Evolutionary conservation across 2,888 invertebrate genomes (phyloP).

Genomic region (Aspidiotus destructor): DNA sequence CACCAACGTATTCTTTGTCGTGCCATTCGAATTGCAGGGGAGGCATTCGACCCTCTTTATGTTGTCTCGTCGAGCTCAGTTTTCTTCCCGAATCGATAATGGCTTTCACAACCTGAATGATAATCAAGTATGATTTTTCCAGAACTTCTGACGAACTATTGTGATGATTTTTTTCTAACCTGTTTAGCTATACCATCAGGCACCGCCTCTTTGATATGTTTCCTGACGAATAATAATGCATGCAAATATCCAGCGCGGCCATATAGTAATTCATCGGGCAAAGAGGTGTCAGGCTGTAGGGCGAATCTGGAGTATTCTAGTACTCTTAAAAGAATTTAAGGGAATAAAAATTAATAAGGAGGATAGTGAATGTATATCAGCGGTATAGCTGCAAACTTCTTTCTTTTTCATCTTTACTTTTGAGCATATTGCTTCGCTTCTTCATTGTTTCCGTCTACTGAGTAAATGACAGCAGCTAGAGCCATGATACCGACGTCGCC

Average conservation of each 20-base stretch:
- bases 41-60: constrained; percentile 45
- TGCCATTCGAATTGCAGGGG: constrained; percentile 83
- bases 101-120: constrained; percentile 28
- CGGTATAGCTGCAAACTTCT: neutral
- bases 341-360: constrained; percentile 26
- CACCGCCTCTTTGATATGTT: constrained; percentile 6
- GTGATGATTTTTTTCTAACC: neutral
- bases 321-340: constrained; percentile 22
- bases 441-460: constrained; percentile 46
- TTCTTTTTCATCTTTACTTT: constrained; percentile 44
- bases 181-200: constrained; percentile 11
- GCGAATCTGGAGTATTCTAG: constrained; percentile 19
- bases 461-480: constrained; percentile 50
- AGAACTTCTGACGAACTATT: too few relatives aligned
- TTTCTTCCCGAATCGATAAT: constrained; percentile 53
- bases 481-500: constrained; percentile 60
- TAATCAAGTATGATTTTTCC: neutral
- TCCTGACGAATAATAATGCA: constrained; percentile 62
- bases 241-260: constrained; percentile 76
- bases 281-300: constrained; percentile 37
- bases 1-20: constrained; percentile 73
- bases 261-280: constrained; percentile 70
- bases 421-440: constrained; percentile 47
- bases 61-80: constrained; percentile 44
- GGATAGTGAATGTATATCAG: constrained; percentile 7